A percentile compares a stretch with the other conserved stretches of the same genome.
Conservation (phyloP, 2,797 vertebrate genomes). For the Oreochromis grahami region DNA sequence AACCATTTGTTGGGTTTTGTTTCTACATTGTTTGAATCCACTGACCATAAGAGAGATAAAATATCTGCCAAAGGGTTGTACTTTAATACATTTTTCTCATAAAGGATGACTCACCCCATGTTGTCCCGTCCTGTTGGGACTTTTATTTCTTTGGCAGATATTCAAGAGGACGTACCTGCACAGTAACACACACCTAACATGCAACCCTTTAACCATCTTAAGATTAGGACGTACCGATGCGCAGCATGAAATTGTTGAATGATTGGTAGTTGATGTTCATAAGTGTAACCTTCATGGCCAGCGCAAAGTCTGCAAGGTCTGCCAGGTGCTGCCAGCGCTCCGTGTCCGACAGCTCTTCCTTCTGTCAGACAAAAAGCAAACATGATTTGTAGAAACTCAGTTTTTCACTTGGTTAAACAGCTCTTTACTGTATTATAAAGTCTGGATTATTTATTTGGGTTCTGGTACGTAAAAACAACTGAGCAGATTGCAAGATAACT, state of each 20-base stretch:
- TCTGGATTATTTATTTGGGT: not conserved
- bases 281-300: slow-evolving; percentile 94
- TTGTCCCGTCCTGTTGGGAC: too few relatives aligned
- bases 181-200: not conserved
- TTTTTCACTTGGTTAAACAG: not conserved
- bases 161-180: not conserved
- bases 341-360: slow-evolving; percentile 85
- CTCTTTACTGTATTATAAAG: not conserved
- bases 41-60: not conserved
- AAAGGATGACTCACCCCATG: too few relatives aligned
- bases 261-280: slow-evolving; percentile 99
- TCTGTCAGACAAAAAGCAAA: slow-evolving; percentile 48
- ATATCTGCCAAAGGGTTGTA: not conserved
- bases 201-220: not conserved
- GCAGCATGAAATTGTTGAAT: slow-evolving; percentile 99
- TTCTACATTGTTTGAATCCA: not conserved
- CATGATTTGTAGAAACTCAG: not conserved
- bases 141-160: not conserved
- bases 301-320: slow-evolving; percentile 91
- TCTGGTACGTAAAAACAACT: not conserved
- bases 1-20: not conserved
- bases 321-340: slow-evolving; percentile 95
- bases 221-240: slow-evolving; percentile 81
- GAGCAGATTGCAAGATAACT: not conserved
- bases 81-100: too few relatives aligned